Evolutionary conservation across 2,113 vertebrate genomes (phyloP).

Genomic region (Corapipo altera): DNA sequence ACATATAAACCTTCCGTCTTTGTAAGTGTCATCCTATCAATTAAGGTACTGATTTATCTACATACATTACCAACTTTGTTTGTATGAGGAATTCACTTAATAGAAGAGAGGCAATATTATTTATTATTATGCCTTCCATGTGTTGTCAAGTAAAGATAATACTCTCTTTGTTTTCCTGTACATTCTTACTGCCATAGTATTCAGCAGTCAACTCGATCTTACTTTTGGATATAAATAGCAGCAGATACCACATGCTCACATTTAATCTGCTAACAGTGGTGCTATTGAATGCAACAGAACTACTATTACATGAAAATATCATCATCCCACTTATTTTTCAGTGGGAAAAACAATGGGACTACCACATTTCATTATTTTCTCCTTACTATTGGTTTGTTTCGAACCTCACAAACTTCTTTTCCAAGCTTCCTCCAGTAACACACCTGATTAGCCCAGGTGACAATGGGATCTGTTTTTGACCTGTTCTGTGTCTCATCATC

Average conservation of each 20-base stretch:
- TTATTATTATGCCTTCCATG: neutral
- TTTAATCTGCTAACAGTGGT: neutral
- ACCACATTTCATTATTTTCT: neutral
- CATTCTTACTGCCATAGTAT: neutral
- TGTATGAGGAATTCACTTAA: neutral
- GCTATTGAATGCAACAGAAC: neutral
- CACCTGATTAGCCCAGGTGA: neutral
- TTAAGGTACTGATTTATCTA: neutral
- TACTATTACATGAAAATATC: neutral
- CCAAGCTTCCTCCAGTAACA: neutral
- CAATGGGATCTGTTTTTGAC: neutral
- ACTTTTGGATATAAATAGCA: neutral
- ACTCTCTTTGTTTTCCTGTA: neutral
- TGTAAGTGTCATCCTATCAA: neutral
- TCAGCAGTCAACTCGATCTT: neutral
- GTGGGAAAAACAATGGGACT: neutral
- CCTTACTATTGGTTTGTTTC: neutral
- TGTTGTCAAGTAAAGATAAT: neutral
- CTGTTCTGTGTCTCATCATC: neutral
- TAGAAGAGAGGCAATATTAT: neutral
- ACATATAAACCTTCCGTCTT: neutral
- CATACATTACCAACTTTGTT: neutral
- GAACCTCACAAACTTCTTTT: neutral
- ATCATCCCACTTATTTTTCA: neutral
- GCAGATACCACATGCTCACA: neutral